Base-by-base conservation (phyloP, 2,113 vertebrate genomes). In the Ariopsis seemanni region DNA sequence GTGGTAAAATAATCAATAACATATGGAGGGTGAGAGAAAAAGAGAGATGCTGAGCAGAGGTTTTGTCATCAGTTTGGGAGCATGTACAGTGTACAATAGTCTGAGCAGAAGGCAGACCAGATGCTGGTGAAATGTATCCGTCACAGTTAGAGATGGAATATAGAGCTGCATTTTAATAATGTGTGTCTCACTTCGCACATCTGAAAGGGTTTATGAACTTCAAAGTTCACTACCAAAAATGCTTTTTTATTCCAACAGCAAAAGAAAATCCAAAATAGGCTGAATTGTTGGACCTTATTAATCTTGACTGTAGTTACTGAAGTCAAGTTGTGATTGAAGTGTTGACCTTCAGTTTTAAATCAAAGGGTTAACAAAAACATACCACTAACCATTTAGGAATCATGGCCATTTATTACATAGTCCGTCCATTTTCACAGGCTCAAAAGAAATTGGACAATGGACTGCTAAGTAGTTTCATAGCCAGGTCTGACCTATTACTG, bases 1-100 rank as follows among this genome's bases (percentile, higher is more conserved):
- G 58, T 52, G 34, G 58, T 65, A 65, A 65, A 83, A 65, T 42
- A 83, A 65, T 83, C 81, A 65, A 83, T 83, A 83, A 62, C 48
- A 52, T 67, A 27, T 82, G 58, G 27, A 62, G 58, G 25, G 57
- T 62, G 55, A 58, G 81, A 67, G 81, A 83, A 14, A 53, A 62
- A 63, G 9, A 48, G 42, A 50, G 27, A 27, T 25, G 27, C 12
- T 63, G 50, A 83, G 34, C 27, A 34, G 12, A 48, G 25, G 10
- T 60, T 82, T 82, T n/a, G 50, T 79, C 15, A 14, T 55, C 27
- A 82, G 42, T 82, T 82, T 60, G 67, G 63, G 82, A 65, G 53
- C 63, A 83, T 83, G 82, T 63, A 20, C 25, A 67, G 42, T 79
- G n/a, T 6, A 65, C 42, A 65, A 52, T 60, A 81, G n/a, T 18